Evolutionary conservation across 2,113 vertebrate species (phyloP), one percentile per base, ranked within the genome.

Genomic region (Strix uralensis): DNA sequence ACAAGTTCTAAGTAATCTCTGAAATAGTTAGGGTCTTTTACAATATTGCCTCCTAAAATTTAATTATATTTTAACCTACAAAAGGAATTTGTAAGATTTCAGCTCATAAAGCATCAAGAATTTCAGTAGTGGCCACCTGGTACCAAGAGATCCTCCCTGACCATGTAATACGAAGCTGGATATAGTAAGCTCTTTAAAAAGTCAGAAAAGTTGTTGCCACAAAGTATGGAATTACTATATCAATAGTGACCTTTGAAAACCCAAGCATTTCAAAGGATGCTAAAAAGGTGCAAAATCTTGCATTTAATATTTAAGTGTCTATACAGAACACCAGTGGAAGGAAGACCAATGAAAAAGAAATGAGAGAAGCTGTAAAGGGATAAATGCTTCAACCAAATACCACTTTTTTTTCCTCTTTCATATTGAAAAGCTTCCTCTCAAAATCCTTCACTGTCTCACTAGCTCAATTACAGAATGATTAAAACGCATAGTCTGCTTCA

Each of bases 161-260:
- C 18, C 5, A 1, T 5, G 6, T 49, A 55, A 67, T 18, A 52
- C 0, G 0, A 61, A 88, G 62, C 15, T 42, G 40, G 62, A 63
- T 57, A 55, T 0, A 82, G 29, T 10, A 69, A 93, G 6, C 26
- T 32, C 51, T 84, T 88, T 20, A 52, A 51, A 62, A 70, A 75
- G 44, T 17, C n/a, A 75, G 15, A 63, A 46, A 4, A 80, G 26
- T 7, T 79, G 32, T 29, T 84, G 29, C 23, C 57, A 67, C 29
- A 36, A 73, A 90, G 22, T 26, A 66, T 17, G 23, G 20, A 74
- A 79, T 42, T 66, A 40, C 16, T 66, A 1, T 20, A 46, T 40
- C 29, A 67, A 62, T 4, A 62, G 30, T 8, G 13, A 30, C 20
- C 63, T 78, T 93, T 47, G 57, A 77, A 81, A 74, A 40, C 8